A percentile compares a stretch with the other conserved stretches of the same genome.
Evolutionary conservation across 2,797 vertebrate species (phyloP).

Genomic region (Tapera naevia): DNA sequence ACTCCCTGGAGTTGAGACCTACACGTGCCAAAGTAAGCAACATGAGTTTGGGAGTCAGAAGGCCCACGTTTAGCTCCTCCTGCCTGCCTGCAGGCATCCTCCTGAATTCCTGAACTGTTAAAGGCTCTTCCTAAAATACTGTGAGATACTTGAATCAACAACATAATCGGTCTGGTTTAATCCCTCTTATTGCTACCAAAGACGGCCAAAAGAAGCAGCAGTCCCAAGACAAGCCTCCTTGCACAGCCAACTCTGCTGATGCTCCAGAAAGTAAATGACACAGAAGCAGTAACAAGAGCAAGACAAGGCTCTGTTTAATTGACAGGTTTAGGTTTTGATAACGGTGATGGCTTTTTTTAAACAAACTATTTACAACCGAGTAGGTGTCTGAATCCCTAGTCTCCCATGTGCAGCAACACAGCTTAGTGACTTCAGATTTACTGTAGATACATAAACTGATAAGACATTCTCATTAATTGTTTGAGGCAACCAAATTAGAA

Average conservation of each 20-base stretch:
- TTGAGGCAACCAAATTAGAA: not conserved
- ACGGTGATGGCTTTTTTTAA: not conserved
- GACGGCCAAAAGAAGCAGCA: not conserved
- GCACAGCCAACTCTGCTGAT: not conserved
- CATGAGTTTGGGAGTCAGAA: not conserved
- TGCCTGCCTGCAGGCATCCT: not conserved
- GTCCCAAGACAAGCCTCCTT: not conserved
- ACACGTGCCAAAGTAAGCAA: fast-evolving
- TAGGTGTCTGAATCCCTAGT: not conserved
- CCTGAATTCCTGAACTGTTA: not conserved
- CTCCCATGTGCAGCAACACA: not conserved
- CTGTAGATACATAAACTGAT: not conserved
- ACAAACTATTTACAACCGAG: not conserved
- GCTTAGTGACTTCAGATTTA: not conserved
- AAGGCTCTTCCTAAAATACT: not conserved
- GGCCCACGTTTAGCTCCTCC: not conserved
- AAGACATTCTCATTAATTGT: not conserved
- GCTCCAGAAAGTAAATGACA: not conserved
- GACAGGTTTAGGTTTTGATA: not conserved
- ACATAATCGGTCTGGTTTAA: not conserved
- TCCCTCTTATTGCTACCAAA: not conserved
- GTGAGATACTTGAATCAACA: not conserved
- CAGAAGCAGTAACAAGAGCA: not conserved
- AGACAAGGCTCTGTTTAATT: not conserved
- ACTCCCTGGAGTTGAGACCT: not conserved